Evolutionary conservation across 1,140 invertebrate species (phyloP).

Genomic region (Apis dorsata): DNA sequence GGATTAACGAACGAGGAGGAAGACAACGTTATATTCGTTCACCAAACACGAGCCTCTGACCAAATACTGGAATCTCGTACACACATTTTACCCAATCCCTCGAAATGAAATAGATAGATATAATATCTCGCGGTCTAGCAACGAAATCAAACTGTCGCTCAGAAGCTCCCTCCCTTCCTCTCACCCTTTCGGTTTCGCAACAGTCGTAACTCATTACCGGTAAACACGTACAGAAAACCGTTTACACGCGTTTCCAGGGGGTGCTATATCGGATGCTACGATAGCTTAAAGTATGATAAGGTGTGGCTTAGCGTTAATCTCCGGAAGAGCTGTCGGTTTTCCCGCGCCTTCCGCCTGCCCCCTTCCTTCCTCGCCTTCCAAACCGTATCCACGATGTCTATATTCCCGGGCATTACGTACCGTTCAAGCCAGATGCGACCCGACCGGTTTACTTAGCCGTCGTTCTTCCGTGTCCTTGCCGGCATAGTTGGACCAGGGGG

Average conservation of each 20-base stretch:
- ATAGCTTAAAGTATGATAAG: slow-evolving; percentile 72
- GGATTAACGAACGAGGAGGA: no score
- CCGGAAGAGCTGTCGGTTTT: slow-evolving; percentile 52
- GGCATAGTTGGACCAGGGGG: background rate
- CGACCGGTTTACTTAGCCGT: slow-evolving; percentile 53
- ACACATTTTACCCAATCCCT: background rate
- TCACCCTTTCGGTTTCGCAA: slow-evolving; percentile 41
- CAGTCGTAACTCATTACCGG: slow-evolving; percentile 52
- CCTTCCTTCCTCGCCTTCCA: slow-evolving; percentile 15
- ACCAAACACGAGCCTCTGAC: no score
- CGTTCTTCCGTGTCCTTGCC: background rate
- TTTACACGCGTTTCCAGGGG: slow-evolving; percentile 39
- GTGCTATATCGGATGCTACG: slow-evolving; percentile 58
- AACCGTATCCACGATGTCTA: slow-evolving; percentile 57
- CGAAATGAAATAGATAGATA: background rate
- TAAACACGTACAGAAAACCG: background rate
- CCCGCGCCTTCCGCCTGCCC: background rate
- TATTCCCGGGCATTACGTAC: slow-evolving; percentile 69
- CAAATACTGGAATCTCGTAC: background rate
- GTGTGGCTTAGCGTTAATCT: slow-evolving; percentile 71
- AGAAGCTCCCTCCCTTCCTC: slow-evolving; percentile 53
- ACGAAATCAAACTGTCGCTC: slow-evolving; percentile 52
- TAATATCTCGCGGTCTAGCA: background rate
- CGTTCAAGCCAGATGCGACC: slow-evolving; percentile 71
- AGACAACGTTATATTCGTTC: no score